phyloP scores from a whole-genome alignment of 2,113 vertebrate genomes.

The Himantopus leucocephalus region DNA sequence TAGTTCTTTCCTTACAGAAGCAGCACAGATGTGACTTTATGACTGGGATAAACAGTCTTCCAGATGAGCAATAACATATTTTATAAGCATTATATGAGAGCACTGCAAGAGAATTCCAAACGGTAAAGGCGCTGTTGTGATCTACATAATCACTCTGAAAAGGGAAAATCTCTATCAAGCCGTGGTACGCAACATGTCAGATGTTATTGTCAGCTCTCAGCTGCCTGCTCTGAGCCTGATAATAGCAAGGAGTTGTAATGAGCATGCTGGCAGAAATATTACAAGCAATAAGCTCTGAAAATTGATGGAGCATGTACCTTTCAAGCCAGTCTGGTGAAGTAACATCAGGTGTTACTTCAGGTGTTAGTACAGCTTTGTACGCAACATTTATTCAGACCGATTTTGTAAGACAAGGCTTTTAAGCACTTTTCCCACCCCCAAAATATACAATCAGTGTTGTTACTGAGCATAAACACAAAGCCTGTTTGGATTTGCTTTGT shows the following conservation, averaged over 20 bases:
- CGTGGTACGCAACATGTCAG: not conserved
- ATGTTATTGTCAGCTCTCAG: not conserved
- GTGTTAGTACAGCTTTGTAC: not conserved
- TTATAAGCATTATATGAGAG: not conserved
- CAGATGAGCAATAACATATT: not conserved
- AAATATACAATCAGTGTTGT: not conserved
- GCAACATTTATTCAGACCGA: not conserved
- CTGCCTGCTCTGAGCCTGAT: not conserved
- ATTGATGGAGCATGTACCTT: not conserved
- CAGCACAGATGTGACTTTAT: not conserved
- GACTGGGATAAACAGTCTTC: not conserved
- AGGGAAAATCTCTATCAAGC: not conserved
- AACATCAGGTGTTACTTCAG: not conserved
- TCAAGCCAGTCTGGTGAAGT: not conserved
- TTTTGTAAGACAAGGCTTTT: not conserved
- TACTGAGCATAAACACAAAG: not conserved
- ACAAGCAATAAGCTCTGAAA: slow-evolving; percentile 4
- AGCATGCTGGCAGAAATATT: not conserved
- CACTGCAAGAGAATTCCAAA: not conserved
- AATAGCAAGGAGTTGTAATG: not conserved
- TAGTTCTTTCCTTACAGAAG: not conserved
- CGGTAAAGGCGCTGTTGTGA: not conserved
- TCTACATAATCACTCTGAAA: not conserved
- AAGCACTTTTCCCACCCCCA: not conserved
- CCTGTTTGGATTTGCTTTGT: not conserved